Percentiles rank a stretch among this genome's conserved stretches.
These are phyloP conservation scores for Enteromius afrohamiltoni DNA, from an alignment of 2,797 vertebrate species.

Conservation along the genomic window DNA sequence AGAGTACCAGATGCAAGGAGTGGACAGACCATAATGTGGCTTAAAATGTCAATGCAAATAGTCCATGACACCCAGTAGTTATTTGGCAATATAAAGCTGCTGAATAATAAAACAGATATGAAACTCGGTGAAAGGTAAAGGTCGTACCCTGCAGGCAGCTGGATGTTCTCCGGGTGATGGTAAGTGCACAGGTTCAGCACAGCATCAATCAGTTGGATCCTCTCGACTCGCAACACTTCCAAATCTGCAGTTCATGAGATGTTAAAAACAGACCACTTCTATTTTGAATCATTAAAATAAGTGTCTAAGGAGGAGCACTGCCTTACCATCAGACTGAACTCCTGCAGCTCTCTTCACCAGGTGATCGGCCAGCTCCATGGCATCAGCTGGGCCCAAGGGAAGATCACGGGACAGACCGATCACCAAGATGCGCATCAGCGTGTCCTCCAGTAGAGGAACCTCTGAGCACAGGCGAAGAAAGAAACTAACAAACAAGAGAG, in stretches of 20 bases:
- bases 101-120: conserved; percentile 38
- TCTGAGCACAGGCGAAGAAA: conserved; percentile 98
- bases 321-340: conserved; percentile 90
- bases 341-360: conserved; percentile 95
- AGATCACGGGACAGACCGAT: conserved; percentile 94
- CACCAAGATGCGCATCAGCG: conserved; percentile 95
- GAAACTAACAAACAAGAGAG: conserved; percentile 77
- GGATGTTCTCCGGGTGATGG: conserved; percentile 98
- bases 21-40: conserved; percentile 23
- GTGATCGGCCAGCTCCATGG: conserved; percentile 98
- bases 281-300: background rate
- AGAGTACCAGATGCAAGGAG: background rate
- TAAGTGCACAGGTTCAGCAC: conserved; percentile 98
- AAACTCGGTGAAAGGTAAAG: conserved; percentile 16
- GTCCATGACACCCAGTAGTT: conserved; percentile 15
- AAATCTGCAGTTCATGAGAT: conserved; percentile 78
- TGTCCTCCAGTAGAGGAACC: conserved; percentile 96
- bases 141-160: conserved; percentile 91
- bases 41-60: conserved; percentile 10
- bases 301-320: background rate
- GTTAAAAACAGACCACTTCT: background rate
- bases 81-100: conserved; percentile 21
- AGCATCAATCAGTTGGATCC: conserved; percentile 94
- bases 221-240: conserved; percentile 93
- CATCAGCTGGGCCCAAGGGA: conserved; percentile 92